A percentile compares a stretch with the other conserved stretches of the same genome.
phyloP scores from a whole-genome alignment of 2,888 invertebrate species.

The Anthophora plumipes region DNA sequence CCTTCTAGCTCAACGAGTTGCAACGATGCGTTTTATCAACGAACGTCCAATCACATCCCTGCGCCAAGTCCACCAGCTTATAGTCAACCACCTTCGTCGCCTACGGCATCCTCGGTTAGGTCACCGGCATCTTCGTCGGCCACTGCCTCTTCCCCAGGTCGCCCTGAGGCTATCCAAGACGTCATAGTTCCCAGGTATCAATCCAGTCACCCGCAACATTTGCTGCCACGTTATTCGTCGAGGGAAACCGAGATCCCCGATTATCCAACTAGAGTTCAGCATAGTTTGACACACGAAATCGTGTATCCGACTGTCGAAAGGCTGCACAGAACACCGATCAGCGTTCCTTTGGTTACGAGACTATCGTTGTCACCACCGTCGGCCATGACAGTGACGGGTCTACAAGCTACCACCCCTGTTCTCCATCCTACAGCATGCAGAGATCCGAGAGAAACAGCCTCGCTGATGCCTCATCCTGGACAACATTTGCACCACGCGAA shows the following conservation, averaged over 20 bases:
- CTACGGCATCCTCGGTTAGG: slow-evolving; percentile 80
- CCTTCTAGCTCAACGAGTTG: slow-evolving; percentile 80
- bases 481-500: slow-evolving; percentile 75
- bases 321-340: slow-evolving; percentile 78
- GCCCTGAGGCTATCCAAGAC: slow-evolving; percentile 76
- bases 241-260: slow-evolving; percentile 77
- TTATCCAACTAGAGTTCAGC: slow-evolving; percentile 73
- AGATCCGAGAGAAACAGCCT: slow-evolving; percentile 72
- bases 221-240: slow-evolving; percentile 73
- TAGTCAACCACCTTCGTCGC: slow-evolving; percentile 80
- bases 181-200: slow-evolving; percentile 77
- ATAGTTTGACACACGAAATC: slow-evolving; percentile 76
- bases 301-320: slow-evolving; percentile 78
- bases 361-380: slow-evolving; percentile 84
- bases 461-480: slow-evolving; percentile 74
- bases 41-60: slow-evolving; percentile 64
- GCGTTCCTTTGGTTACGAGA: slow-evolving; percentile 80
- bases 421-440: slow-evolving; percentile 78
- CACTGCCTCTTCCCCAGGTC: slow-evolving; percentile 81
- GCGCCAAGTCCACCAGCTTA: slow-evolving; percentile 77
- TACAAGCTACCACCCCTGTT: slow-evolving; percentile 75
- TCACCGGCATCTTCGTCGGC: slow-evolving; percentile 82
- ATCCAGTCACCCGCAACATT: slow-evolving; percentile 74
- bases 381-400: slow-evolving; percentile 78
- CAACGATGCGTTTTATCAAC: slow-evolving; percentile 74